Evolutionary conservation across 2,113 vertebrate genomes (phyloP).

Genomic region (Choloepus hoffmanni): DNA sequence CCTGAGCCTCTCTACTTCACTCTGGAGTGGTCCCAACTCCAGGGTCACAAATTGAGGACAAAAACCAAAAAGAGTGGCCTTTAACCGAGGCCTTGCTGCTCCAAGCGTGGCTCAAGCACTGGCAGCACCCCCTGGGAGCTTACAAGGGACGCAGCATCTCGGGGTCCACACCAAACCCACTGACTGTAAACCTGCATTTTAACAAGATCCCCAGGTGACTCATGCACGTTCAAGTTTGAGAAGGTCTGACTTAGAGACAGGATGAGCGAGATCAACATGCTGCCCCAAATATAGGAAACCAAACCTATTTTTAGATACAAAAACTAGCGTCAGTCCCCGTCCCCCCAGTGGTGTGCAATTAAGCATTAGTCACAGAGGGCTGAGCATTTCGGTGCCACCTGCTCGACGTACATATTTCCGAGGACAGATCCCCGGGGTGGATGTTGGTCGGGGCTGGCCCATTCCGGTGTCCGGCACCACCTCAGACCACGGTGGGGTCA

Average conservation of each 20-base stretch:
- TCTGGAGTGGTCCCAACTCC: not conserved
- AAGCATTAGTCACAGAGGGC: not conserved
- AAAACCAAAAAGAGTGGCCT: not conserved
- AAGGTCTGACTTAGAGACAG: slow-evolving; percentile 37
- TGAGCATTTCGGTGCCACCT: not conserved
- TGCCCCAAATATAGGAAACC: slow-evolving; percentile 14
- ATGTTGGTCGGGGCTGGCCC: not conserved
- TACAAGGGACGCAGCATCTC: not conserved
- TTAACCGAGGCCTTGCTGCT: not conserved
- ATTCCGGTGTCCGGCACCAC: not conserved
- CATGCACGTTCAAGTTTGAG: slow-evolving; percentile 23
- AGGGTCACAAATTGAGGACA: not conserved
- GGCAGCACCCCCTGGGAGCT: not conserved
- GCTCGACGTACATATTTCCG: not conserved
- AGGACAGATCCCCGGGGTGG: not conserved
- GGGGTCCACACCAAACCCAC: not conserved
- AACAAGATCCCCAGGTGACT: slow-evolving; percentile 49
- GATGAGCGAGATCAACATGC: slow-evolving; percentile 16
- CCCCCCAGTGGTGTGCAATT: not conserved
- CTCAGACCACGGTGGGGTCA: not conserved
- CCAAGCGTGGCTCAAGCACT: not conserved
- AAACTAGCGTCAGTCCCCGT: not conserved
- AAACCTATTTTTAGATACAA: slow-evolving; percentile 49
- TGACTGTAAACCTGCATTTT: not conserved
- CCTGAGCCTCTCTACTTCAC: not conserved